Conservation (phyloP, 2,113 vertebrate genomes). For the Gymnobelideus leadbeateri region DNA sequence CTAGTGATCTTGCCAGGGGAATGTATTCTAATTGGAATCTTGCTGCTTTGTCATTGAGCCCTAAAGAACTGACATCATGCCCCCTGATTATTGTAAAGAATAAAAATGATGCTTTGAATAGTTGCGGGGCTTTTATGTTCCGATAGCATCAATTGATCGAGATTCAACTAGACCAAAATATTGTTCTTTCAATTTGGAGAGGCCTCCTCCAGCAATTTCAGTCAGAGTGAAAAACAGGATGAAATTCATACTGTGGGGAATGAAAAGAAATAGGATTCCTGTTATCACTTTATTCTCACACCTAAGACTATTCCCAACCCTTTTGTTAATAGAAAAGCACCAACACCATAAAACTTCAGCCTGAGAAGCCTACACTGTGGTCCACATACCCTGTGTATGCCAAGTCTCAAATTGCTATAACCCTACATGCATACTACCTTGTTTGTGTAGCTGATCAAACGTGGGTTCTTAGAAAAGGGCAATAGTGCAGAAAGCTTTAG, state of each 20-base stretch:
- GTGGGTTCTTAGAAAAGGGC: neutral
- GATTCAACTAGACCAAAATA: neutral
- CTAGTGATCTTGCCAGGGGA: neutral
- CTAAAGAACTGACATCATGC: neutral
- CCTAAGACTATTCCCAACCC: neutral
- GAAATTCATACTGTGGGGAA: neutral
- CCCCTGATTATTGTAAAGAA: neutral
- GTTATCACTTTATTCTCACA: slow-evolving; percentile 23
- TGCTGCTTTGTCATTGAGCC: slow-evolving; percentile 26
- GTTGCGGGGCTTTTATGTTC: slow-evolving; percentile 35
- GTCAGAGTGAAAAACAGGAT: neutral
- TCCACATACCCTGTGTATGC: neutral
- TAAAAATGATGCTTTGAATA: slow-evolving; percentile 1
- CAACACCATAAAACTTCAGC: neutral
- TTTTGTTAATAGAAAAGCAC: slow-evolving; percentile 25
- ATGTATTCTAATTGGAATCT: neutral
- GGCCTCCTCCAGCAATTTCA: slow-evolving; percentile 14
- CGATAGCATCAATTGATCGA: slow-evolving; percentile 54
- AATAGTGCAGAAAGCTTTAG: neutral
- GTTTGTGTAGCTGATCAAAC: neutral
- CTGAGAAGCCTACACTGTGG: neutral
- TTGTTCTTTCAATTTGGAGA: slow-evolving; percentile 40
- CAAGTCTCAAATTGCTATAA: neutral
- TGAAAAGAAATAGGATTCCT: slow-evolving; percentile 51
- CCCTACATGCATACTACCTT: neutral